These are phyloP conservation scores for Drosophila elegans DNA, from an alignment of 1,140 invertebrate genomes.

Conservation along the genomic window DNA sequence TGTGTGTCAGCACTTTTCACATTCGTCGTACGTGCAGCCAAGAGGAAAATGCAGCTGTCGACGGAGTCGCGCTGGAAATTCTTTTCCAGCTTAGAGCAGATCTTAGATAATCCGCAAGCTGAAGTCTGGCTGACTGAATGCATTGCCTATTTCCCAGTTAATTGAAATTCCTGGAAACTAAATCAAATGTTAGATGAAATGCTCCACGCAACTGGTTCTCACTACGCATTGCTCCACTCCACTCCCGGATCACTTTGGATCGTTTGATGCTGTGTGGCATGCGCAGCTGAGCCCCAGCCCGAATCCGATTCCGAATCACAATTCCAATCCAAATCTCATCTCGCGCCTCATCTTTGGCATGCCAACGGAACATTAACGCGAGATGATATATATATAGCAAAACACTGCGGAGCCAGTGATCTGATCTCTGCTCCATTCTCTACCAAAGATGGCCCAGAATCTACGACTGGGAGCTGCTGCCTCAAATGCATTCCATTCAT, in stretches of 20 bases:
- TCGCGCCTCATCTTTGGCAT: slow-evolving; percentile 23
- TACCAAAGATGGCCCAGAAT: slow-evolving; percentile 40
- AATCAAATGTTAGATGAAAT: slow-evolving; percentile 51
- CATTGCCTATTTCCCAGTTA: slow-evolving; percentile 48
- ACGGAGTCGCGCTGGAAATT: slow-evolving; percentile 20
- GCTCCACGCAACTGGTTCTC: slow-evolving; percentile 43
- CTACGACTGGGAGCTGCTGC: slow-evolving; percentile 28
- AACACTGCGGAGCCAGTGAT: not conserved
- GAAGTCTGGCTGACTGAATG: slow-evolving; percentile 31
- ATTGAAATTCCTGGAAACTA: slow-evolving; percentile 59
- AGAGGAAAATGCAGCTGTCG: slow-evolving; percentile 48
- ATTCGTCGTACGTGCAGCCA: slow-evolving; percentile 42
- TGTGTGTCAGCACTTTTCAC: slow-evolving; percentile 44
- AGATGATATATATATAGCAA: slow-evolving; percentile 32
- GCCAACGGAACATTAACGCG: slow-evolving; percentile 39
- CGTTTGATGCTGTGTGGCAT: slow-evolving; percentile 30
- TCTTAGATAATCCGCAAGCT: slow-evolving; percentile 54
- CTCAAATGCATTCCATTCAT: slow-evolving; percentile 63
- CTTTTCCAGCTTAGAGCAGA: slow-evolving; percentile 52
- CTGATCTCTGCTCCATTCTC: slow-evolving; percentile 9
- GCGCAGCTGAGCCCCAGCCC: slow-evolving; percentile 11
- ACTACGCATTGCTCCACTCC: slow-evolving; percentile 24
- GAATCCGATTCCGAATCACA: slow-evolving; percentile 20
- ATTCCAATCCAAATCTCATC: slow-evolving; percentile 28
- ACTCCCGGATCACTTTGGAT: slow-evolving; percentile 11